Percentiles rank a stretch among this genome's conserved stretches.
Evolutionary conservation across 2,888 invertebrate genomes (phyloP).

Genomic region (Drosophila tripunctata): DNA sequence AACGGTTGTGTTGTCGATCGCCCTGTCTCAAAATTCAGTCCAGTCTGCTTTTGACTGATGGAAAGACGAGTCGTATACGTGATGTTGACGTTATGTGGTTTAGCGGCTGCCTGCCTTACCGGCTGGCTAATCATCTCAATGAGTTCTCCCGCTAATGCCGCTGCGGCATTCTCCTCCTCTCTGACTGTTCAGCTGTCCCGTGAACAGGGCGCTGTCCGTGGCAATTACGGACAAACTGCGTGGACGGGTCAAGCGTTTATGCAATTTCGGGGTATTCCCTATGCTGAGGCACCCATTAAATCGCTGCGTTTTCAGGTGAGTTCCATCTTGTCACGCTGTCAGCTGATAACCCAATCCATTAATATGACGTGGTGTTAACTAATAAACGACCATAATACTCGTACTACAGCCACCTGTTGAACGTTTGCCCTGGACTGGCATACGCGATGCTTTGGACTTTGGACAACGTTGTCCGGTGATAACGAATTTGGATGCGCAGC

Average conservation of each 20-base stretch:
- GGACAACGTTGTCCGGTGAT: slow-evolving; percentile 82
- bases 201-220: slow-evolving; percentile 75
- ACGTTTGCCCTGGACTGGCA: slow-evolving; percentile 78
- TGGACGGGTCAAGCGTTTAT: slow-evolving; percentile 80
- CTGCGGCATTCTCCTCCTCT: slow-evolving; percentile 21
- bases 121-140: slow-evolving; percentile 45
- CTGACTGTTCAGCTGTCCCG: slow-evolving; percentile 57
- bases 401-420: slow-evolving; percentile 62
- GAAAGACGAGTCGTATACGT: slow-evolving; percentile 59
- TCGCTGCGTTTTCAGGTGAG: slow-evolving; percentile 78
- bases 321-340: slow-evolving; percentile 16
- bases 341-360: slow-evolving; percentile 25
- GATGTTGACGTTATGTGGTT: slow-evolving; percentile 56
- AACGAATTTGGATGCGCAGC: slow-evolving; percentile 55
- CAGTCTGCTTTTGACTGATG: slow-evolving; percentile 39
- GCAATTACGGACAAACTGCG: slow-evolving; percentile 69
- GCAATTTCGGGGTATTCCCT: slow-evolving; percentile 83
- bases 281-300: slow-evolving; percentile 80
- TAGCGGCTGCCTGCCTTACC: slow-evolving; percentile 37
- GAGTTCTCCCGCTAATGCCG: slow-evolving; percentile 19
- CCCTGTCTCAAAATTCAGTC: slow-evolving; percentile 10
- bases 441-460: slow-evolving; percentile 70
- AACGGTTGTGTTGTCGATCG: neutral
- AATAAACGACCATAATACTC: neutral
- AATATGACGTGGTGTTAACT: slow-evolving; percentile 15